A percentile compares a stretch with the other conserved stretches of the same genome.
Conservation (phyloP, 2,888 invertebrate genomes). For the Stenodema calcarata region DNA sequence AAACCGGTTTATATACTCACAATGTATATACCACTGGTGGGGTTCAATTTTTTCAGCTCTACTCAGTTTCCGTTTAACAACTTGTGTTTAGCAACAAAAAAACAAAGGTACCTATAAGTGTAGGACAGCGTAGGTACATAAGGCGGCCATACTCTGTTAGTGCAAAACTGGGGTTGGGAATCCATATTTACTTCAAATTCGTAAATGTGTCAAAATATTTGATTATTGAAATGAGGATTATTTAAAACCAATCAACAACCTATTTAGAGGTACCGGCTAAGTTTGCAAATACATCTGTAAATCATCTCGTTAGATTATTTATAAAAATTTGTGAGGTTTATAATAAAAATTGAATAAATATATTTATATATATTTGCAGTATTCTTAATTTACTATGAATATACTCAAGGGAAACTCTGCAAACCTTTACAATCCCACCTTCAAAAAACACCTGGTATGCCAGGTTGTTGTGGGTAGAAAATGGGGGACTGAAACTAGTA, state of each 20-base stretch:
- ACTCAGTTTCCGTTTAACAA: neutral
- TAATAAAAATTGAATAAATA: constrained; percentile 25
- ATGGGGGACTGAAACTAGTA: too few relatives aligned
- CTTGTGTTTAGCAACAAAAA: neutral
- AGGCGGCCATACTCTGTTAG: neutral
- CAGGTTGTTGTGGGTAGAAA: too few relatives aligned
- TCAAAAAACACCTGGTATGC: too few relatives aligned
- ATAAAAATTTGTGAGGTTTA: constrained; percentile 46
- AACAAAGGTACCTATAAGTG: too few relatives aligned
- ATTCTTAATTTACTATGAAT: constrained; percentile 41
- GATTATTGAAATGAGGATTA: neutral
- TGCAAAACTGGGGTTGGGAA: neutral
- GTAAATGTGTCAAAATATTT: neutral
- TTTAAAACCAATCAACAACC: neutral
- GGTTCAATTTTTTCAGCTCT: neutral
- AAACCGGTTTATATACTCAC: too few relatives aligned
- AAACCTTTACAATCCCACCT: too few relatives aligned
- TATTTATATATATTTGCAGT: constrained; percentile 44
- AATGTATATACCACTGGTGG: too few relatives aligned
- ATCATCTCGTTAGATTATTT: constrained; percentile 42
- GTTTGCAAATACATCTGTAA: constrained; percentile 43
- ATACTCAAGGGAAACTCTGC: constrained; percentile 25
- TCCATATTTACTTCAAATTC: neutral
- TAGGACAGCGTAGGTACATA: too few relatives aligned
- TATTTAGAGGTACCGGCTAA: constrained; percentile 29